These are phyloP conservation scores for Poeciliopsis infans DNA, from an alignment of 2,797 vertebrate species.

Conservation along the genomic window DNA sequence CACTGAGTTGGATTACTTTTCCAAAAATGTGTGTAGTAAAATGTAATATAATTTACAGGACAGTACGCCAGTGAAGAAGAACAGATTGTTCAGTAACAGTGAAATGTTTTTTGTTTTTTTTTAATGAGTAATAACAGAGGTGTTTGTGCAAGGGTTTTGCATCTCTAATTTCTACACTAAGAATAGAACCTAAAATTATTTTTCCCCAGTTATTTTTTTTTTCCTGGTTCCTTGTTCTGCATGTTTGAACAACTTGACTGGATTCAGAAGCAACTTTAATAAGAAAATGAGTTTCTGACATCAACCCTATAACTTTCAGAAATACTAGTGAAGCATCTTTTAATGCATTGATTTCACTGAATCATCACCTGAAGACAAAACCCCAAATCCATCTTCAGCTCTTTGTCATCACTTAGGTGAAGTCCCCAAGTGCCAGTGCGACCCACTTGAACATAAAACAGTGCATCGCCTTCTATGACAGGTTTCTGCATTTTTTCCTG, in stretches of 20 bases:
- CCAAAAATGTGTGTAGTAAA: no score
- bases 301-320: constrained; percentile 1
- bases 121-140: no score
- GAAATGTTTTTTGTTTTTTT: no score
- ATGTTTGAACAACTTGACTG: not conserved
- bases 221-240: not conserved
- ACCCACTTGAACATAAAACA: constrained; percentile 33
- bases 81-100: no score
- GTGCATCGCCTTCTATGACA: constrained; percentile 19
- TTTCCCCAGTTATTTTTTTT: not conserved
- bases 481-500: constrained; percentile 38
- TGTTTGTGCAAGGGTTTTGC: not conserved
- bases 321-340: not conserved
- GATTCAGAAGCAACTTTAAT: not conserved
- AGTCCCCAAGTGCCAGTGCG: constrained; percentile 9
- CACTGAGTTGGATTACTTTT: no score
- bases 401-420: constrained; percentile 30
- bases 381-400: not conserved
- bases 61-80: no score
- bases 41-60: no score
- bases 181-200: not conserved
- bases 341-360: not conserved
- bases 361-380: not conserved
- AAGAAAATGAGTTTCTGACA: not conserved
- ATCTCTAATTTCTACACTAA: not conserved